phyloP scores from a whole-genome alignment of 2,797 vertebrate genomes.

The Chaetodon trifasciatus region DNA sequence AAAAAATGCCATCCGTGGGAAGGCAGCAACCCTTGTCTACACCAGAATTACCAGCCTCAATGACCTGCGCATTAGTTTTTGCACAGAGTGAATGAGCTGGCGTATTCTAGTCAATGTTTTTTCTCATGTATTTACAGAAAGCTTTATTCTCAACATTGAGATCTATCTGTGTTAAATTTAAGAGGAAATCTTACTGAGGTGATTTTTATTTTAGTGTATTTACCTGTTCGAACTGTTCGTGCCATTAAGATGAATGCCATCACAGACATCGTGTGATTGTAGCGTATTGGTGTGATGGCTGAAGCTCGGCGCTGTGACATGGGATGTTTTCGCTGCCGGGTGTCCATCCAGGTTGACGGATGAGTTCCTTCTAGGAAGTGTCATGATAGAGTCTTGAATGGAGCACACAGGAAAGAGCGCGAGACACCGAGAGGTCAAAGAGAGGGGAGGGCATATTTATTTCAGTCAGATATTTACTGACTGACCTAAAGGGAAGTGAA shows the following conservation, averaged over 20 bases:
- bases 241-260: constrained; percentile 1
- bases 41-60: neutral
- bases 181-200: neutral
- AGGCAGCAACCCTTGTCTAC: neutral
- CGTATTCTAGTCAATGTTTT: neutral
- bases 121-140: neutral
- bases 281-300: constrained; percentile 12
- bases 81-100: neutral
- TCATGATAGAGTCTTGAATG: constrained; percentile 10
- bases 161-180: neutral
- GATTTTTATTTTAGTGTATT: neutral
- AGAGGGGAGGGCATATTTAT: neutral
- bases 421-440: constrained; percentile 14
- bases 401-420: constrained; percentile 7
- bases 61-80: neutral
- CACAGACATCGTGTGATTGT: constrained; percentile 31
- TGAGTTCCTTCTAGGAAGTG: constrained; percentile 36
- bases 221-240: neutral
- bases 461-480: neutral
- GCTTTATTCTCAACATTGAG: neutral
- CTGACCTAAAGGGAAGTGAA: neutral
- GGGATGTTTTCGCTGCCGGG: constrained; percentile 27
- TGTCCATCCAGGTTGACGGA: constrained; percentile 36
- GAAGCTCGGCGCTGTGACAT: neutral
- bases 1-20: constrained; percentile 28